These are phyloP conservation scores for Zele albiditarsus DNA, from an alignment of 2,888 invertebrate species.

Conservation along the genomic window DNA sequence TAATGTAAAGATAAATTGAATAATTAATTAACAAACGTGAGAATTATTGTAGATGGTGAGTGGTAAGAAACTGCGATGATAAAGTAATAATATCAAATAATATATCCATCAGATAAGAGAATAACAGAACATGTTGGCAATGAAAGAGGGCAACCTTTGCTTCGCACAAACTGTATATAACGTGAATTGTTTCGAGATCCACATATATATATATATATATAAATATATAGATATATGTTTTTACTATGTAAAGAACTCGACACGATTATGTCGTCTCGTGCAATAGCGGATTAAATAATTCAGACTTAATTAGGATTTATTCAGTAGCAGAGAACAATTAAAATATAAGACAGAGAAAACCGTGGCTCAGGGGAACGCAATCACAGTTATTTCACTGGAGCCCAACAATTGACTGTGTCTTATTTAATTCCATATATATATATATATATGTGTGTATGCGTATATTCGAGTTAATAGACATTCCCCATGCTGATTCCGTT, in stretches of 20 bases:
- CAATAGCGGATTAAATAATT: constrained; percentile 60
- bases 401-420: constrained; percentile 1
- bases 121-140: neutral
- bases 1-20: no score
- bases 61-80: neutral
- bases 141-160: neutral
- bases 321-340: constrained; percentile 65
- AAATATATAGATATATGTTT: neutral
- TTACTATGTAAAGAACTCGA: neutral
- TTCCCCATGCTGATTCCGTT: neutral
- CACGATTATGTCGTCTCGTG: constrained; percentile 41
- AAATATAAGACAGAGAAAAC: constrained; percentile 48
- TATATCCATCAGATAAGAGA: neutral
- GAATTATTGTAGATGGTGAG: no score
- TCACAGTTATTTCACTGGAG: constrained; percentile 14
- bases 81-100: neutral
- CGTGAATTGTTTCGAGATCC: neutral
- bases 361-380: neutral
- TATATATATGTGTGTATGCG: neutral
- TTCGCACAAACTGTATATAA: neutral
- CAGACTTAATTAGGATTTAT: constrained; percentile 69
- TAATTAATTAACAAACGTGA: no score
- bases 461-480: neutral
- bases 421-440: neutral
- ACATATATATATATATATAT: no score